Evolutionary conservation across 1,140 invertebrate species (phyloP).

Genomic region (Drosophila sproati): DNA sequence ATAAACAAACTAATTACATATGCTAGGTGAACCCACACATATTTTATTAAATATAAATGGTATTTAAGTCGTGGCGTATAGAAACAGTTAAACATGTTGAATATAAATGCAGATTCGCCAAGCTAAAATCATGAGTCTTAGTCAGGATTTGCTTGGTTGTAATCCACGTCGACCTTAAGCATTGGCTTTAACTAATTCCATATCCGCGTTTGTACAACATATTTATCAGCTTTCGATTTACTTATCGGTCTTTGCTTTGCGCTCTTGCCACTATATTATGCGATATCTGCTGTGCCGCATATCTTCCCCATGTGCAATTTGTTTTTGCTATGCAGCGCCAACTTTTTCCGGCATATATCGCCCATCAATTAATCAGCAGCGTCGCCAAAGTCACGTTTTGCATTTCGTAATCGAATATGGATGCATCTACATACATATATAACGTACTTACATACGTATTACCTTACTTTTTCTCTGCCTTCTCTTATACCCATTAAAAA

Average conservation of each 20-base stretch:
- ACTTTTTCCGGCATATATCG: constrained; percentile 58
- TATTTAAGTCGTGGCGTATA: too few species aligned
- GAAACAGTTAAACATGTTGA: too few species aligned
- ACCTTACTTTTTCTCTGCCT: constrained; percentile 10
- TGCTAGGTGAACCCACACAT: too few species aligned
- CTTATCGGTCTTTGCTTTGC: background rate
- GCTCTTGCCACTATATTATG: background rate
- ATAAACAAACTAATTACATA: too few species aligned
- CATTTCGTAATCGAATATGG: constrained; percentile 54
- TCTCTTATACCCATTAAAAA: background rate
- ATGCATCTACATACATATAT: constrained; percentile 31
- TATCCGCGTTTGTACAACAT: constrained; percentile 12
- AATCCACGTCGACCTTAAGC: background rate
- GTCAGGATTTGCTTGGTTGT: too few species aligned
- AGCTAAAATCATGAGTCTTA: too few species aligned
- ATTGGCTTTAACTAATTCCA: background rate
- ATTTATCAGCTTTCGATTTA: constrained; percentile 7
- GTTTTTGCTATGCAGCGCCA: constrained; percentile 23
- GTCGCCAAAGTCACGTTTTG: constrained; percentile 72
- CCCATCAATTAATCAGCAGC: constrained; percentile 63
- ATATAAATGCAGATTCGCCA: too few species aligned
- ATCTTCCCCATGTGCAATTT: constrained; percentile 4
- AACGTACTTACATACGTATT: constrained; percentile 1
- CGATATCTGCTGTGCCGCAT: background rate
- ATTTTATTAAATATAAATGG: too few species aligned